A percentile compares a stretch with the other conserved stretches of the same genome.
These are phyloP conservation scores for Fringilla coelebs DNA, from an alignment of 2,797 vertebrate genomes.

Conservation along the genomic window DNA sequence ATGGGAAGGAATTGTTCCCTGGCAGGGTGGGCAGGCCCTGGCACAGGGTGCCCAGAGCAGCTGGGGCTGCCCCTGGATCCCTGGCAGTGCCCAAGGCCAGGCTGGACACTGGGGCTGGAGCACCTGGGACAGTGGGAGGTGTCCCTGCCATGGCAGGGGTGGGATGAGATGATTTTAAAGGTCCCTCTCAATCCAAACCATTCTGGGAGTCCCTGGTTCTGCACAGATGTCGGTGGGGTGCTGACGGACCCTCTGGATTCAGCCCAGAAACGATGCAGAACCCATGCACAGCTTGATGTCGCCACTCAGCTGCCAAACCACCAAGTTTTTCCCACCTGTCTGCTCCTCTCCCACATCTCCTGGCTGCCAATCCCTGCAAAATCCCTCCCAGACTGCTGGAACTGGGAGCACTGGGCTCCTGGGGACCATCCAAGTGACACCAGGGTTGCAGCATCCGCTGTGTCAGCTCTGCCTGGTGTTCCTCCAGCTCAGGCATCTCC, in stretches of 20 bases:
- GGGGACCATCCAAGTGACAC: rapidly evolving
- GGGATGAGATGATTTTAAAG: background rate
- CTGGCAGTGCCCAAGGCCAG: background rate
- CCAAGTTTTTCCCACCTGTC: background rate
- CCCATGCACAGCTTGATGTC: background rate
- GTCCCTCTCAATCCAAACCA: no score
- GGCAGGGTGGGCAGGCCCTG: background rate
- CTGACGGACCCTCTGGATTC: background rate
- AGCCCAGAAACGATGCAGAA: background rate
- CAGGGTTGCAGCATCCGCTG: rapidly evolving
- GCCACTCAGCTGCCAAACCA: background rate
- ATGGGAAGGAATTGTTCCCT: rapidly evolving
- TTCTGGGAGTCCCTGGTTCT: background rate
- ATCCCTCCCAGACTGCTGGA: background rate
- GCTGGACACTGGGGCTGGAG: background rate
- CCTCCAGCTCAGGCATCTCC: background rate
- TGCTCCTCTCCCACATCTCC: background rate
- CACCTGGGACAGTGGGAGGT: background rate
- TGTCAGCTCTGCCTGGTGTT: background rate
- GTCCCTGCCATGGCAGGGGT: background rate
- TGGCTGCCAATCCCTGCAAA: background rate
- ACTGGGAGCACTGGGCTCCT: background rate
- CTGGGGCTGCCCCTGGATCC: background rate
- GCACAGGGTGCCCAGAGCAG: background rate
- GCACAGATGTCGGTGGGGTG: background rate